Conservation (phyloP, 2,113 vertebrate species). For the Podarcis muralis region DNA sequence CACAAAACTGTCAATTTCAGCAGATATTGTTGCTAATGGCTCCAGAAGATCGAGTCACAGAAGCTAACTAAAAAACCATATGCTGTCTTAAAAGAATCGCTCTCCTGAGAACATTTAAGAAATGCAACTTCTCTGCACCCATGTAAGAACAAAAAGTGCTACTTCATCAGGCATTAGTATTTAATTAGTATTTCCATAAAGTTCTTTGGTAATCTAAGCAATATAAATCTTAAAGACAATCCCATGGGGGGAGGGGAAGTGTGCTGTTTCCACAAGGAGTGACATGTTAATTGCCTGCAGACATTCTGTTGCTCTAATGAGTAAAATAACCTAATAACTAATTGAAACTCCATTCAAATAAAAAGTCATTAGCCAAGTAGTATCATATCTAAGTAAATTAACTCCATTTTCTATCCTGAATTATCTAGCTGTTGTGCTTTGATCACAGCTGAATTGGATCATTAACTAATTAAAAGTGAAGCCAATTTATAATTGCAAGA, state of each 20-base stretch:
- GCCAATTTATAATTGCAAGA: constrained; percentile 53
- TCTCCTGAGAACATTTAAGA: neutral
- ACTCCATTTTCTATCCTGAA: constrained; percentile 59
- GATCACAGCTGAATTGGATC: constrained; percentile 69
- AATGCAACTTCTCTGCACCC: neutral
- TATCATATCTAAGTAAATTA: constrained; percentile 69
- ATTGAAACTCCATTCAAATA: constrained; percentile 64
- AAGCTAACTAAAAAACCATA: constrained; percentile 8
- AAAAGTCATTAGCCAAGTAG: constrained; percentile 66
- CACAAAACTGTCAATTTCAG: neutral
- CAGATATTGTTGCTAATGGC: neutral
- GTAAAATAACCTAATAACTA: constrained; percentile 68
- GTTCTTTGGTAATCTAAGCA: neutral
- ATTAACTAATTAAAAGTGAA: constrained; percentile 72
- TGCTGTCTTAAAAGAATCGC: neutral
- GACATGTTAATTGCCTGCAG: constrained; percentile 62
- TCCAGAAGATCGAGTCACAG: constrained; percentile 4
- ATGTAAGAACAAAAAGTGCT: constrained; percentile 36
- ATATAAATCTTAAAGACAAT: constrained; percentile 45
- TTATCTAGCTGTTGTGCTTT: constrained; percentile 69
- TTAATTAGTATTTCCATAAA: constrained; percentile 45
- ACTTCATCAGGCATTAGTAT: constrained; percentile 23
- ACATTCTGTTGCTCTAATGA: constrained; percentile 61
- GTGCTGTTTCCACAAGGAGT: constrained; percentile 33
- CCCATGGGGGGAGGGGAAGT: constrained; percentile 4